Percentiles rank a stretch among this genome's conserved stretches.
These are phyloP conservation scores for Xerus rutilus DNA, from an alignment of 2,797 vertebrate genomes.

Conservation along the genomic window DNA sequence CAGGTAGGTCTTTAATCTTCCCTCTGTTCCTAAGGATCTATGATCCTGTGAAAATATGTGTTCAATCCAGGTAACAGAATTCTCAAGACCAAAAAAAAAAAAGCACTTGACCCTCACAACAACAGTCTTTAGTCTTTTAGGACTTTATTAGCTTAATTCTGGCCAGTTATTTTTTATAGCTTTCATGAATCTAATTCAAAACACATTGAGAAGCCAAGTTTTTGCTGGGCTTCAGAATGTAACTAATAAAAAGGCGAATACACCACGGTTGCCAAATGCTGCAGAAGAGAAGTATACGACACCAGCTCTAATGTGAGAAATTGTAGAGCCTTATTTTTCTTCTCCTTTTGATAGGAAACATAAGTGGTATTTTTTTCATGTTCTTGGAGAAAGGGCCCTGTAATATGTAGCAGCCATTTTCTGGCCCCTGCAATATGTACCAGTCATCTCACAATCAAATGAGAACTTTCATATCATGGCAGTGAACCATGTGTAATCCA, in stretches of 20 bases:
- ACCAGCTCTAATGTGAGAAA: constrained; percentile 66
- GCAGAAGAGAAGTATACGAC: constrained; percentile 67
- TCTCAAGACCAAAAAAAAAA: neutral
- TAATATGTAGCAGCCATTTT: constrained; percentile 50
- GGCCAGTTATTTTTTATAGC: constrained; percentile 76
- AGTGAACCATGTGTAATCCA: neutral
- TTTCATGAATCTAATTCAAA: constrained; percentile 82
- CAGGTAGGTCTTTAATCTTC: neutral
- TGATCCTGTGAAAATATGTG: constrained; percentile 7
- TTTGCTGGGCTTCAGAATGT: constrained; percentile 78
- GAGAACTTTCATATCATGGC: neutral
- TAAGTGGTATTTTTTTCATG: constrained; percentile 17
- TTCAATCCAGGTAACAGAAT: constrained; percentile 45
- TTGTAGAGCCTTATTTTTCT: constrained; percentile 61
- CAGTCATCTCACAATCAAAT: neutral
- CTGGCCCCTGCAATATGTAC: constrained; percentile 14
- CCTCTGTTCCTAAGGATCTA: neutral
- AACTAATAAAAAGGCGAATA: constrained; percentile 81
- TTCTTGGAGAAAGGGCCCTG: constrained; percentile 59
- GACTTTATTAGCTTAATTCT: constrained; percentile 83
- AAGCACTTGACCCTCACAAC: neutral
- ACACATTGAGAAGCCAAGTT: constrained; percentile 80
- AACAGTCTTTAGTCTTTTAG: constrained; percentile 71
- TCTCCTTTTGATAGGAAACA: constrained; percentile 74
- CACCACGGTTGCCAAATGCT: constrained; percentile 70